Evolutionary conservation across 1,140 invertebrate species (phyloP).

Genomic region (Drosophila pandora): DNA sequence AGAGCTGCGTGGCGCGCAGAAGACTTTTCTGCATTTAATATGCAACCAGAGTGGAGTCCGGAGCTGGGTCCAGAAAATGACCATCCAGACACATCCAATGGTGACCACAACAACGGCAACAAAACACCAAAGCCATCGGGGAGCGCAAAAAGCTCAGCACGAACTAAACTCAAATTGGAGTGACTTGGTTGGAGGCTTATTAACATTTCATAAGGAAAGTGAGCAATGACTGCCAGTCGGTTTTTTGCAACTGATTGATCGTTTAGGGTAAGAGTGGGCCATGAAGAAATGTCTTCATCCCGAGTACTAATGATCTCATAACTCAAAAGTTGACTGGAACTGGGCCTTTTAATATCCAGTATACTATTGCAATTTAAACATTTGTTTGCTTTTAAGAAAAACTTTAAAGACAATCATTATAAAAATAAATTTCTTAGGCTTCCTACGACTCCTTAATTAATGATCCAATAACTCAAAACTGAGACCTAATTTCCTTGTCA

Average conservation of each 20-base stretch:
- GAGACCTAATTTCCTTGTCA: conserved; percentile 8
- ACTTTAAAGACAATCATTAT: not conserved
- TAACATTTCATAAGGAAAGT: conserved; percentile 42
- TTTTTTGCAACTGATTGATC: conserved; percentile 31
- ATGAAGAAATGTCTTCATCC: not conserved
- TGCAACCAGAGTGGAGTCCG: conserved; percentile 49
- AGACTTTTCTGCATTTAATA: conserved; percentile 65
- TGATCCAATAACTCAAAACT: conserved; percentile 39
- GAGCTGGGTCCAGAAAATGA: conserved; percentile 51
- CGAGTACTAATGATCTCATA: conserved; percentile 8
- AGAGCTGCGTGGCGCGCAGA: conserved; percentile 15
- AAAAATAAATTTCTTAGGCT: not conserved
- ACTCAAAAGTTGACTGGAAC: not conserved
- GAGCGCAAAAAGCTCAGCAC: conserved; percentile 10
- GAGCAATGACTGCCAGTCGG: conserved; percentile 31
- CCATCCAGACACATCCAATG: conserved; percentile 43
- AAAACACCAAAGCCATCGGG: conserved; percentile 10
- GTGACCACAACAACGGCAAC: conserved; percentile 61
- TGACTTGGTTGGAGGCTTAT: conserved; percentile 33
- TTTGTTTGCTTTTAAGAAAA: not conserved
- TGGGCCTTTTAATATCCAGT: no score
- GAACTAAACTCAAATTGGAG: conserved; percentile 39
- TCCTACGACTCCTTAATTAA: not conserved
- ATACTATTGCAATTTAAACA: no score
- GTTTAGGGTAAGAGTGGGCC: conserved; percentile 6